These are phyloP conservation scores for Tinea semifulvella DNA, from an alignment of 2,888 invertebrate genomes.

Conservation along the genomic window DNA sequence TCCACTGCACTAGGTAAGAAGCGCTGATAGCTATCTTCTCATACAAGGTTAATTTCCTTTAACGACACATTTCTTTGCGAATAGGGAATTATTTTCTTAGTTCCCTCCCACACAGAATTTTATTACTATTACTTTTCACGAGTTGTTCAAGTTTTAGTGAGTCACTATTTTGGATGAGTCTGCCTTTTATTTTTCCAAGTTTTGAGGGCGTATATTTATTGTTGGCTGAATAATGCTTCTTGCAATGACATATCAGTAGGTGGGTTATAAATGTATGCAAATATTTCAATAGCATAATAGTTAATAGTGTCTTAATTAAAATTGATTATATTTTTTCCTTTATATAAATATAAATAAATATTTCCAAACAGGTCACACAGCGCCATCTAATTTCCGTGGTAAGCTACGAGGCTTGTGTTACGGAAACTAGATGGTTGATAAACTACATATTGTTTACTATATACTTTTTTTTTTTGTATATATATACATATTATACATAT, in stretches of 20 bases:
- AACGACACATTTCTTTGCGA: slow-evolving; percentile 7
- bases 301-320: too few species aligned
- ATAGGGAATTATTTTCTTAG: slow-evolving; percentile 8
- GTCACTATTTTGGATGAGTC: slow-evolving; percentile 3
- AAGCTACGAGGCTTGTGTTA: too few species aligned
- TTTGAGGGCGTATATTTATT: slow-evolving; percentile 3
- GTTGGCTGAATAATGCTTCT: background rate
- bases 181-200: slow-evolving; percentile 3
- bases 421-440: too few species aligned
- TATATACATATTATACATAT: too few species aligned
- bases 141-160: slow-evolving; percentile 1
- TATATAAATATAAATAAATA: too few species aligned
- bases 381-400: too few species aligned
- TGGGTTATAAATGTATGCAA: too few species aligned
- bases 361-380: too few species aligned
- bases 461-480: too few species aligned
- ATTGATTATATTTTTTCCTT: too few species aligned
- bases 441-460: too few species aligned
- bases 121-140: slow-evolving; percentile 4
- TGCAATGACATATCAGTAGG: background rate
- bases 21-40: background rate
- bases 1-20: background rate
- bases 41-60: slow-evolving; percentile 9
- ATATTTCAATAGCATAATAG: too few species aligned
- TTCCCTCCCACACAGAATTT: slow-evolving; percentile 8